These are phyloP conservation scores for Menura novaehollandiae DNA, from an alignment of 2,113 vertebrate genomes.

Conservation along the genomic window DNA sequence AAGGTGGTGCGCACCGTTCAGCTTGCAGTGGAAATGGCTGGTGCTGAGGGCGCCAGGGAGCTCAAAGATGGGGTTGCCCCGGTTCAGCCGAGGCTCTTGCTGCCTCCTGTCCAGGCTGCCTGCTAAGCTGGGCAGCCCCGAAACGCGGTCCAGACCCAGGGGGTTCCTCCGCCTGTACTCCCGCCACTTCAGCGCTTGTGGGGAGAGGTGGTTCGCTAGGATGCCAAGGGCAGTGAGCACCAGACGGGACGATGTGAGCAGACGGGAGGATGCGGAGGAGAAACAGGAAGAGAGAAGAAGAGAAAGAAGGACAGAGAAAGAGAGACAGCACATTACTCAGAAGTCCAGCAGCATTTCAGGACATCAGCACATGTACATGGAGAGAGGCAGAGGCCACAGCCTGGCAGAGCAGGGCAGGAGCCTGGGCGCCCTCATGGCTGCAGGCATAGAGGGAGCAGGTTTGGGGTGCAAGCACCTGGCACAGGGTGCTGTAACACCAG, in stretches of 20 bases:
- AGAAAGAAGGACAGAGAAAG: neutral
- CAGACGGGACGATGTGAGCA: neutral
- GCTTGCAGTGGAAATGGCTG: conserved; percentile 72
- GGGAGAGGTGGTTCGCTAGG: conserved; percentile 91
- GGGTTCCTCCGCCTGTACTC: conserved; percentile 94
- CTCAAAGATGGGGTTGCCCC: conserved; percentile 86
- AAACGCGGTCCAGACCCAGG: conserved; percentile 80
- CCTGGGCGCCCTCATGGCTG: neutral
- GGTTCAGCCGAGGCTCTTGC: conserved; percentile 70
- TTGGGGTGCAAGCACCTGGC: neutral
- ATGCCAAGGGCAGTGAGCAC: neutral
- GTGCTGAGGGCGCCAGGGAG: conserved; percentile 75
- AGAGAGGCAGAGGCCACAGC: neutral
- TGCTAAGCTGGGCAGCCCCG: conserved; percentile 48
- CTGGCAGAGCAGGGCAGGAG: neutral
- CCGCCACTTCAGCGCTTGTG: conserved; percentile 95
- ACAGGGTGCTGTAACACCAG: neutral
- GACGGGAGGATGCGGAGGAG: neutral
- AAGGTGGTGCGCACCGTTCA: conserved; percentile 77
- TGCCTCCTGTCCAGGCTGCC: conserved; percentile 75
- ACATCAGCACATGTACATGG: neutral
- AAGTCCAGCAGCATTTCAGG: neutral
- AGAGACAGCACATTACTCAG: conserved; percentile 24
- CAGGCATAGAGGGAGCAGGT: neutral
- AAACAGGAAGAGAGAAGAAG: neutral